Evolutionary conservation across 2,113 vertebrate species (phyloP).

Genomic region (Apodemus speciosus): DNA sequence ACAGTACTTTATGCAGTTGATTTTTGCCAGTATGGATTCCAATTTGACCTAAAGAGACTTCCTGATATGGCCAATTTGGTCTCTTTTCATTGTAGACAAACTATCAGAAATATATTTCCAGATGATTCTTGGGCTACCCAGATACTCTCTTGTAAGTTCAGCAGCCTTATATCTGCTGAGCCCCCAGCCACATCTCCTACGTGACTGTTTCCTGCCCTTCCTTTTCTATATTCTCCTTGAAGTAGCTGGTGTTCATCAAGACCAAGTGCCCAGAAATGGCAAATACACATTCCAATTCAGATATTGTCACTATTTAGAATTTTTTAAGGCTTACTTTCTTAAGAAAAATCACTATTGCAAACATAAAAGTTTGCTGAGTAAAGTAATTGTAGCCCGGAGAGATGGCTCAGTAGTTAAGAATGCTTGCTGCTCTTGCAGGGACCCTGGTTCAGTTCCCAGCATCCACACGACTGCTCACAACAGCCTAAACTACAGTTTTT

Average conservation of each 20-base stretch:
- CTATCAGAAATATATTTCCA: not conserved
- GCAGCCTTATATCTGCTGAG: not conserved
- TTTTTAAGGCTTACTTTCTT: not conserved
- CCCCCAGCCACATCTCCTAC: not conserved
- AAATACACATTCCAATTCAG: not conserved
- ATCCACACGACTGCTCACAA: not conserved
- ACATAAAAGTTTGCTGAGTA: not conserved
- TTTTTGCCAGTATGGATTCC: not conserved
- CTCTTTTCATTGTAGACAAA: constrained; percentile 21
- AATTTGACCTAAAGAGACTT: not conserved
- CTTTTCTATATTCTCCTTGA: not conserved
- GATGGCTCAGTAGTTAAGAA: not conserved
- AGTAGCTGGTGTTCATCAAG: not conserved
- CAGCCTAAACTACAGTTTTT: not conserved
- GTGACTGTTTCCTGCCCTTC: too few relatives aligned
- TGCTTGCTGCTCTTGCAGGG: not conserved
- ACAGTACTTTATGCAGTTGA: not conserved
- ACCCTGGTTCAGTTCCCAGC: not conserved
- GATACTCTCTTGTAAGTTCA: not conserved
- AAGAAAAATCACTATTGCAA: not conserved
- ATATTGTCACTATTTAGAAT: not conserved
- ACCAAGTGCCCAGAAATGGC: not conserved
- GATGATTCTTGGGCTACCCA: not conserved
- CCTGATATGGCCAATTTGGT: not conserved
- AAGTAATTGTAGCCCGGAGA: constrained; percentile 8